Conservation (phyloP, 2,888 invertebrate genomes). For the Meiosimyza decipiens region DNA sequence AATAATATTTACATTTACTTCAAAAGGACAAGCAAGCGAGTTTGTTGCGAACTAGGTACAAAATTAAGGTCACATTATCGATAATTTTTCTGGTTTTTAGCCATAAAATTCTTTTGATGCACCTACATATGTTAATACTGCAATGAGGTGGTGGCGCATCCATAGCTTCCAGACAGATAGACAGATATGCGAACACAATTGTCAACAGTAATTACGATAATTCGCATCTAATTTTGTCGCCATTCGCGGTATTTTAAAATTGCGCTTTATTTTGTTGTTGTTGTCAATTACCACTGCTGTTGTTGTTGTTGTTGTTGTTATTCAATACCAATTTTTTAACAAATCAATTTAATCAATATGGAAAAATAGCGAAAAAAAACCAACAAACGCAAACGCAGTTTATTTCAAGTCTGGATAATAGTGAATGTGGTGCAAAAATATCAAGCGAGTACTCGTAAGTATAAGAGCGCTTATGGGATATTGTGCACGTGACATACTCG, state of each 20-base stretch:
- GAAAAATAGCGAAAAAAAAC: not conserved
- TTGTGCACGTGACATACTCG: constrained; percentile 45
- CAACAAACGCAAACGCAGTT: not conserved
- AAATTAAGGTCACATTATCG: too few species aligned
- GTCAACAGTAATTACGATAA: constrained; percentile 26
- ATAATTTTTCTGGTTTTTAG: too few species aligned
- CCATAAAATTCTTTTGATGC: too few species aligned
- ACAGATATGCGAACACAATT: not conserved
- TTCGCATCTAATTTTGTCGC: constrained; percentile 26
- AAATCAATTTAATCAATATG: constrained; percentile 16
- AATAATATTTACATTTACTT: too few species aligned
- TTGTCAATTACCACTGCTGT: not conserved
- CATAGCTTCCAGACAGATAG: too few species aligned
- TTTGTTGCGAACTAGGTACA: too few species aligned
- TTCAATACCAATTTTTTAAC: not conserved
- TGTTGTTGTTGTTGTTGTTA: not conserved
- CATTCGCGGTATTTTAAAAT: constrained; percentile 20
- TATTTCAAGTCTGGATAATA: not conserved
- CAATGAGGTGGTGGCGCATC: too few species aligned
- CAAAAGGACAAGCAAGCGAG: too few species aligned
- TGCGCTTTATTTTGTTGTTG: not conserved
- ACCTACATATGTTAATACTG: too few species aligned
- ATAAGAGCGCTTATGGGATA: constrained; percentile 43
- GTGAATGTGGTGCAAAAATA: constrained; percentile 8
- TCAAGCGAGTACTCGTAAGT: not conserved